Evolutionary conservation across 2,888 invertebrate species (phyloP), one percentile per base, ranked within the genome.

Genomic region (Phaonia tiefii): DNA sequence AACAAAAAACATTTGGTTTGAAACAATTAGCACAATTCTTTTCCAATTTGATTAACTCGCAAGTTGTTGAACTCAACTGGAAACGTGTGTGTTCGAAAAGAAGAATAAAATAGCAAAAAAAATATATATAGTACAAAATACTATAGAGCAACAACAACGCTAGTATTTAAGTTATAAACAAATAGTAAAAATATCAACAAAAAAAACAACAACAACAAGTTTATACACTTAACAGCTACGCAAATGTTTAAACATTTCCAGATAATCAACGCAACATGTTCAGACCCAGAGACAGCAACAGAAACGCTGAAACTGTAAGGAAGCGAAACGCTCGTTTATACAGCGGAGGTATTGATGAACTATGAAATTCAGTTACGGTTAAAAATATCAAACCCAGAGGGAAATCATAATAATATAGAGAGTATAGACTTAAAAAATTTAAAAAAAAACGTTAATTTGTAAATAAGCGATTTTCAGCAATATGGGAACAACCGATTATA

Each of bases 231-330:
- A 70, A 75, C 65, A 75, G 63, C 79, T 75, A 72, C 75, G 71
- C 66, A 75, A 79, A 72, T 79, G 75, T 75, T 79, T 72, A 72
- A 72, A 75, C 75, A 67, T 31, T 31, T 80, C 51, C 69, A 80
- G 79, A 75, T 79, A 75, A 72, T 69, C n/a, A 37, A 31, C 39
- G 39, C 54, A 26, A 60, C 49, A 49, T 20, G 22, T 25, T 51
- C 20, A 42, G 26, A 66, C n/a, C n/a, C 39, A 65, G 15, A 49
- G 20, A 60, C 42, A 66, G 10, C 39, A 15, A 11, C 65, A 31
- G 49, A 42, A 11, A 44, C 51, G 8, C 42, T 58, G 51, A 63
- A 56, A 66, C 65, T 44, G 49, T 75, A 58, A 49, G 66, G 65
- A 25, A 71, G 71, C 66, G 69, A 74, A 69, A 70, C 74, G 63